Base-by-base conservation (phyloP, 2,888 invertebrate species). In the Isoperla grammatica region DNA sequence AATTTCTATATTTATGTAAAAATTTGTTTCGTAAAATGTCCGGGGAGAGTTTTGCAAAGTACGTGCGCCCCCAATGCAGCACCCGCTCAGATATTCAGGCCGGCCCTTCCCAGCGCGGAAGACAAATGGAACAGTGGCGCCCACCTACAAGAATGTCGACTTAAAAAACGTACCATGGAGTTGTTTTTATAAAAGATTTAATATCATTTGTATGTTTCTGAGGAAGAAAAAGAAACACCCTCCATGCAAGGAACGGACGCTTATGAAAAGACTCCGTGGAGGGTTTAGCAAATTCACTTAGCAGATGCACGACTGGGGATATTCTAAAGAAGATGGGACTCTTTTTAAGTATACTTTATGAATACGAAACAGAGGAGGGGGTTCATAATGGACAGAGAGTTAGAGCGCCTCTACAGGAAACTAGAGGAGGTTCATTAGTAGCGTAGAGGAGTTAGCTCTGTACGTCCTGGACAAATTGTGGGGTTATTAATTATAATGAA, bases 181-280 rank as follows among this genome's bases (percentile, higher is more conserved):
- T 48, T 48, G 58, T 61, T 53, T 61, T 61, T 61, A 57, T 58
- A 58, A 61, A 61, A 61, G 61, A 58, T 61, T 61, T 61, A 61
- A 61, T 61, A 61, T 54, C 58, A 58, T 61, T 61, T 61, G 61
- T 61, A 61, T 61, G 57, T 58, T 61, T 58, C 49, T 61, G 49
- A 23, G 49, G n/a, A 37, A 53, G 15, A 39, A 53, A 53, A 50
- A 53, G 58, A 60, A 48, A 57, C 11, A 54, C 50, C 22, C 17
- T 29, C 37, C n/a, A 12, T 22, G 50, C 49, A 23, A 59, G 53
- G 45, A 56, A 55, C 46, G 48, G 46, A 58, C 49, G 45, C 57
- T 46, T 48, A 55, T 57, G 55, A 55, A 57, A 35, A 55, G 35
- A 53, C 43, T 56, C 48, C 45, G 23, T 50, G 40, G 61, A 61